These are phyloP conservation scores for Ormia ochracea DNA, from an alignment of 2,888 invertebrate genomes.

Conservation along the genomic window DNA sequence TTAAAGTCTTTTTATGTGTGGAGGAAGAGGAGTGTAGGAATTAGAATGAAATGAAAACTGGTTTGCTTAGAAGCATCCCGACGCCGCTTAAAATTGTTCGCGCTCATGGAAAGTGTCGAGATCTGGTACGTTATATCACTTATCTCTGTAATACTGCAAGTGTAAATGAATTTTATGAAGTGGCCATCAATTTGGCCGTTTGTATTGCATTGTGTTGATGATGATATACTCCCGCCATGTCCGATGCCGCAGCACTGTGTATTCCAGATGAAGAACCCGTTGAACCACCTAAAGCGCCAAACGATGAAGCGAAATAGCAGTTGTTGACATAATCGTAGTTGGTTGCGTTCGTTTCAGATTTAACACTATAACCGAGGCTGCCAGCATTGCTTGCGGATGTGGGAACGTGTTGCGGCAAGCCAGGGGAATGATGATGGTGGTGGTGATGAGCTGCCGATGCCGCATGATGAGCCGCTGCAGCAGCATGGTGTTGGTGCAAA, in stretches of 20 bases:
- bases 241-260: constrained; percentile 65
- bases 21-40: background rate
- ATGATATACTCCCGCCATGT: constrained; percentile 79
- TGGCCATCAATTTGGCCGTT: constrained; percentile 89
- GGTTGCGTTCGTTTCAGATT: constrained; percentile 75
- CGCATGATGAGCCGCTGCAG: constrained; percentile 66
- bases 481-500: constrained; percentile 63
- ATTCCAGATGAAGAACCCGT: constrained; percentile 69
- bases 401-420: constrained; percentile 64
- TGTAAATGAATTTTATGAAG: constrained; percentile 79
- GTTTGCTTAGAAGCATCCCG: background rate
- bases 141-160: constrained; percentile 40
- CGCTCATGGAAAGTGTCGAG: background rate
- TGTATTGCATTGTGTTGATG: constrained; percentile 91
- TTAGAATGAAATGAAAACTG: background rate
- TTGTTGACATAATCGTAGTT: constrained; percentile 77
- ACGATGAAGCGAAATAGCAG: constrained; percentile 76
- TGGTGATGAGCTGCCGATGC: constrained; percentile 63
- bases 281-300: constrained; percentile 73
- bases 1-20: constrained; percentile 29
- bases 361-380: constrained; percentile 67
- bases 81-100: background rate
- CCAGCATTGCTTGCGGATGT: constrained; percentile 53
- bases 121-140: constrained; percentile 25
- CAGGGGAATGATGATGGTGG: constrained; percentile 62